phyloP scores from a whole-genome alignment of 2,113 vertebrate species.

The Pongo abelii region DNA sequence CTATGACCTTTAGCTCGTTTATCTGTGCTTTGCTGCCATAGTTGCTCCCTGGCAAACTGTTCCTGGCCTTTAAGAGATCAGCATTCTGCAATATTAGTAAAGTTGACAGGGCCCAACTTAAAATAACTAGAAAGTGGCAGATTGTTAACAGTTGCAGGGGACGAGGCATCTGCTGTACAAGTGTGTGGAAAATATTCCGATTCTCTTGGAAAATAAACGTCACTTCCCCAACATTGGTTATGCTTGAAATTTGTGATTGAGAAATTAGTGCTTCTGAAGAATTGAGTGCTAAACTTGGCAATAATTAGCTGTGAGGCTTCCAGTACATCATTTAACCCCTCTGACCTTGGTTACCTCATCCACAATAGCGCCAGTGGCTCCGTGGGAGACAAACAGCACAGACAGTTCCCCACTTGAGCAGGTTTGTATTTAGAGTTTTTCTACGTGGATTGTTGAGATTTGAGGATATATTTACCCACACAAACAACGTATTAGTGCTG shows the following conservation, averaged over 20 bases:
- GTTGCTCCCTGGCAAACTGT: background rate
- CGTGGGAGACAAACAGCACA: background rate
- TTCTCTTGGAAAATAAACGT: background rate
- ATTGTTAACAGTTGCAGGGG: background rate
- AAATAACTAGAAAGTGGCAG: background rate
- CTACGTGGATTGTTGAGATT: background rate
- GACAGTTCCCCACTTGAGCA: background rate
- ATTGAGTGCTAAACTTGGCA: background rate
- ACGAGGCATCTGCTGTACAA: background rate
- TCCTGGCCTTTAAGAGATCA: background rate
- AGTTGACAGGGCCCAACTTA: background rate
- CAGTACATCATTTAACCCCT: background rate
- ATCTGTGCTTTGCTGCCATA: background rate
- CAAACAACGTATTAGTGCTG: background rate
- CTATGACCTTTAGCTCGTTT: background rate
- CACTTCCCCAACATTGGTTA: background rate
- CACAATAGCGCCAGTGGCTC: background rate
- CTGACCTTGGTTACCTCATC: background rate
- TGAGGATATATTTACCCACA: background rate
- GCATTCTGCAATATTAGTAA: background rate
- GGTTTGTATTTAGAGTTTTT: background rate
- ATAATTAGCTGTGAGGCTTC: background rate
- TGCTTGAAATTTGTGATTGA: background rate
- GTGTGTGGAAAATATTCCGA: background rate
- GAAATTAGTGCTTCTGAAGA: background rate